Base-by-base conservation (phyloP, 2,888 invertebrate species). In the Acronicta aceris region DNA sequence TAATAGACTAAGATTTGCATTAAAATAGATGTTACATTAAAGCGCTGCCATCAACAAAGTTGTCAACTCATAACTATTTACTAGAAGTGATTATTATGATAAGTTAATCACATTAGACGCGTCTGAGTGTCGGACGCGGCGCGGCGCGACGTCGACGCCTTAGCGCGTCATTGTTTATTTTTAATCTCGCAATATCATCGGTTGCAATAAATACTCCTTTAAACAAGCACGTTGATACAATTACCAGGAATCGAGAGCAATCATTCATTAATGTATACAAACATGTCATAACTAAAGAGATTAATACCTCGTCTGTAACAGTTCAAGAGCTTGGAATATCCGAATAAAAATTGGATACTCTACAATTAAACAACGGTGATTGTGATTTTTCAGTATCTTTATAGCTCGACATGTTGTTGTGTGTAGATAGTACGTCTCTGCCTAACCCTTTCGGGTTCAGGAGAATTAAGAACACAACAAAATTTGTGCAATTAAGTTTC, bases 101-200 rank as follows among this genome's bases (percentile, higher is more conserved):
- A 78, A 73, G 65, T 77, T 75, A 70, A 66, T 70, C 68, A 72
- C 57, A 70, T 58, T 56, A 68, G 72, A 73, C 63, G 52, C 59
- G 57, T 59, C 61, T 65, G 65, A 68, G 71, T 68, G 64, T 72
- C 71, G 52, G 55, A 71, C 65, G 67, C 60, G 47, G 42, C 48
- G 47, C 59, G 70, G 59, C 73, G 63, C 75, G 59, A 73, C 72
- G 74, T 70, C 76, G 70, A 65, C 70, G 41, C 56, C 59, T 55
- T 38, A 61, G 40, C 60, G 50, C 50, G 60, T 57, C 73, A 67
- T 73, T 81, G 81, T 85, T 85, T 88, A 86, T 87, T 86, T 85
- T 81, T 77, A 81, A 74, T 71, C 66, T 56, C 55, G 72, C 76
- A 67, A 71, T 74, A 75, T 69, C 65, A 74, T 70, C 70, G 64